Conservation (phyloP, 2,797 vertebrate species). For the Craterocephalus amniculus region DNA sequence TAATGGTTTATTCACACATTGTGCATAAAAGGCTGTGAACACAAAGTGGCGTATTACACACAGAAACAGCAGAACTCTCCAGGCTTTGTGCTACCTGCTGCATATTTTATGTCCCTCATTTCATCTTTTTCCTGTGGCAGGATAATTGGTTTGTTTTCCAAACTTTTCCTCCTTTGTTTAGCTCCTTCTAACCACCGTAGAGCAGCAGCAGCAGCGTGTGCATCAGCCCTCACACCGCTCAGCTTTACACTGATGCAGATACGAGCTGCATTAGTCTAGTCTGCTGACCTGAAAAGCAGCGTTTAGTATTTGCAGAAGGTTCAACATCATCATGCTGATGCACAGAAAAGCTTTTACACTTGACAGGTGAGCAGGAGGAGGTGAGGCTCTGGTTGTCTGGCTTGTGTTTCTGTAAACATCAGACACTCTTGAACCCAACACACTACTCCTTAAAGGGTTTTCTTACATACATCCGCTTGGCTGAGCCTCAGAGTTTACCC, state of each 20-base stretch:
- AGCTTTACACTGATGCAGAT: background rate
- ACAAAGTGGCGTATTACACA: background rate
- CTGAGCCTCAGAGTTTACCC: background rate
- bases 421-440: background rate
- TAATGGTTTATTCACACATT: slow-evolving; percentile 12
- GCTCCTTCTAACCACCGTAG: background rate
- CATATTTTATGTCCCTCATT: background rate
- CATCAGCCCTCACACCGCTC: background rate
- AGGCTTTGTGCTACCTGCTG: background rate
- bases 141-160: background rate
- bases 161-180: background rate
- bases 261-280: background rate
- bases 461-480: background rate
- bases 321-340: too few relatives aligned
- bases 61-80: background rate
- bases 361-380: too few relatives aligned
- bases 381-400: too few relatives aligned
- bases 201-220: background rate
- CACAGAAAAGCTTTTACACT: too few relatives aligned
- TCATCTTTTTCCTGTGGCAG: slow-evolving; percentile 12
- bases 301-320: too few relatives aligned
- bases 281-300: too few relatives aligned
- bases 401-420: background rate
- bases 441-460: background rate
- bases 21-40: background rate